Evolutionary conservation across 2,888 invertebrate species (phyloP).

Genomic region (Oeneis ivallda): DNA sequence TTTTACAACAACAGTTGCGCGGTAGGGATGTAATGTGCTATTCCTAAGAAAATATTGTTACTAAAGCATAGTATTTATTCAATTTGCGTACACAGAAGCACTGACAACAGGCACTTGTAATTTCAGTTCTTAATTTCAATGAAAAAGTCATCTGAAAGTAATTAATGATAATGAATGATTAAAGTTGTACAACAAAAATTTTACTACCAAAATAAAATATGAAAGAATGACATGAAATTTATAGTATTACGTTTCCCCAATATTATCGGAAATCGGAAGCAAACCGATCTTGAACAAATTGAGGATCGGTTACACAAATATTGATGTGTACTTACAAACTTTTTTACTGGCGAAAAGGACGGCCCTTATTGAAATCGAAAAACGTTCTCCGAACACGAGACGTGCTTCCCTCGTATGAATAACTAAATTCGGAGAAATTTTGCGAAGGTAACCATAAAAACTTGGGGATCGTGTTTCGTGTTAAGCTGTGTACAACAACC

Average conservation of each 20-base stretch:
- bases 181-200: too few species aligned
- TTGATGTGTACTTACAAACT: constrained; percentile 62
- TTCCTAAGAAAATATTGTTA: too few species aligned
- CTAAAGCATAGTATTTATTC: too few species aligned
- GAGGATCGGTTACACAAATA: constrained; percentile 57
- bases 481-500: constrained; percentile 6
- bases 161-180: too few species aligned
- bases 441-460: constrained; percentile 30
- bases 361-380: constrained; percentile 72
- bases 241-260: neutral
- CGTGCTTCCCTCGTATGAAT: constrained; percentile 64
- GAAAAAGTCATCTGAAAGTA: too few species aligned
- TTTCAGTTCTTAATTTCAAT: too few species aligned
- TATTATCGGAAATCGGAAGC: constrained; percentile 4
- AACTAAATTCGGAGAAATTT: constrained; percentile 65
- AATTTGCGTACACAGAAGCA: too few species aligned
- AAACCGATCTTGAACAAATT: constrained; percentile 38
- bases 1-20: too few species aligned
- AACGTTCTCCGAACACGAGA: constrained; percentile 49
- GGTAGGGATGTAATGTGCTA: too few species aligned
- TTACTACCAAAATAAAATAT: neutral
- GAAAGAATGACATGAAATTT: neutral
- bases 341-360: constrained; percentile 47
- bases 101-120: too few species aligned
- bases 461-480: neutral